Evolutionary conservation across 2,888 invertebrate species (phyloP).

Genomic region (Polietes domitor): DNA sequence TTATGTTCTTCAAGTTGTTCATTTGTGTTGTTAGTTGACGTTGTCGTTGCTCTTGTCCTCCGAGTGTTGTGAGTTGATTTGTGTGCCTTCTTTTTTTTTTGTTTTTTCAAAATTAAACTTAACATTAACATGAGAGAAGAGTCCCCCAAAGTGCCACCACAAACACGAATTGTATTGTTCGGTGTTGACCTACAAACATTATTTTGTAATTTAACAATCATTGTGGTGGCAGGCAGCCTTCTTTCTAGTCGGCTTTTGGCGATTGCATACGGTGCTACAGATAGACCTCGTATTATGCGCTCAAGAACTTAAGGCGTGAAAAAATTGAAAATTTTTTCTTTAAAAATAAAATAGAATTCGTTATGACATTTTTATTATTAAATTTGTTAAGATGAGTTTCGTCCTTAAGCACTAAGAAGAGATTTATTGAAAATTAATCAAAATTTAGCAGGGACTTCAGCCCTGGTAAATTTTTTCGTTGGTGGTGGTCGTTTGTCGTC

Average conservation of each 20-base stretch:
- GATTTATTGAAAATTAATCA: no score
- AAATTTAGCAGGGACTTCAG: no score
- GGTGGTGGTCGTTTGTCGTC: no score
- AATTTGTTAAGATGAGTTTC: no score
- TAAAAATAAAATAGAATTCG: no score
- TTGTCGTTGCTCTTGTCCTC: neutral
- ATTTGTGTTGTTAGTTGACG: constrained; percentile 16
- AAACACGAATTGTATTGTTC: constrained; percentile 5
- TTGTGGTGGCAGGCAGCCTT: constrained; percentile 40
- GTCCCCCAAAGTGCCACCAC: neutral
- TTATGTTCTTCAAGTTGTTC: constrained; percentile 17
- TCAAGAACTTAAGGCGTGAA: no score
- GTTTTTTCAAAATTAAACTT: neutral
- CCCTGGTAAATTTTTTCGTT: no score
- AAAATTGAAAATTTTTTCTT: no score
- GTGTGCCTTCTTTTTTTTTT: no score
- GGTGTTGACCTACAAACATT: constrained; percentile 39
- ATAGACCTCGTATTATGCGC: no score
- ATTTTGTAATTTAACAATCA: constrained; percentile 54
- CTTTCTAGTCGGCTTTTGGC: neutral
- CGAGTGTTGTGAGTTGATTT: neutral
- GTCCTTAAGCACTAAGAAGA: no score
- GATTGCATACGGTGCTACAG: neutral
- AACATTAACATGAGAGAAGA: constrained; percentile 3
- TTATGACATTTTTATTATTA: no score